Evolutionary conservation across 2,888 invertebrate genomes (phyloP), one percentile per base, ranked within the genome.

Genomic region (Apoderus coryli): DNA sequence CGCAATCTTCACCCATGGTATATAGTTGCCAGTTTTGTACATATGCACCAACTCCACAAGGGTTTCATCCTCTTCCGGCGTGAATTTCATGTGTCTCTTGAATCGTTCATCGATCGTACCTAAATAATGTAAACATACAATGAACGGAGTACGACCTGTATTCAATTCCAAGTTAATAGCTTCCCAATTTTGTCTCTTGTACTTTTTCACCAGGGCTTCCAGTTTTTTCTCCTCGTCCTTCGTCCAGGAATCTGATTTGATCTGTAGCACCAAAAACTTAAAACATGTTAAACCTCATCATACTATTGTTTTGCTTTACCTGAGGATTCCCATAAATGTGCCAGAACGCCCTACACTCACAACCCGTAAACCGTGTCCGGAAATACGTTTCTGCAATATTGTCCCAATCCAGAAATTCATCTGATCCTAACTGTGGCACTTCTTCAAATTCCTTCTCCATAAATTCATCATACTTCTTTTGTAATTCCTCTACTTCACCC

Each of bases 1-100:
- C 2, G 68, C 62, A 4, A 84, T 70, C 48, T 69, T 69, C 3
- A 68, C 64, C 85, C 86, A 88, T 1, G 79, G 76, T 38, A 84
- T 75, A 25, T 66, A 67, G 34, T 69, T 60, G 10, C 76, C 79
- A 32, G 72, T 61, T 38, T 61, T 67, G 38, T 70, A 69, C 36
- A 58, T 59, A n/a, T 72, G 64, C 1, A 88, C 66, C 2, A 76
- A 53, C 31, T 66, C 60, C 16, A 63, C 48, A 3, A 90, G 58
- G 27, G 65, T 63, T 28, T 65, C 59, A 43, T 84, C 76, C 50
- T 90, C 88, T 25, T 68, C 65, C 7, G 55, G 48, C 0, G 69
- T 63, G 76, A 86, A 88, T 38, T 64, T 67, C 2, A 52, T 53
- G 2, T 56, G 44, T 33, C 40, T 15, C 19, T 6, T 43, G 32